These are phyloP conservation scores for Whitmania pigra DNA, from an alignment of 1,140 invertebrate species.

Conservation along the genomic window DNA sequence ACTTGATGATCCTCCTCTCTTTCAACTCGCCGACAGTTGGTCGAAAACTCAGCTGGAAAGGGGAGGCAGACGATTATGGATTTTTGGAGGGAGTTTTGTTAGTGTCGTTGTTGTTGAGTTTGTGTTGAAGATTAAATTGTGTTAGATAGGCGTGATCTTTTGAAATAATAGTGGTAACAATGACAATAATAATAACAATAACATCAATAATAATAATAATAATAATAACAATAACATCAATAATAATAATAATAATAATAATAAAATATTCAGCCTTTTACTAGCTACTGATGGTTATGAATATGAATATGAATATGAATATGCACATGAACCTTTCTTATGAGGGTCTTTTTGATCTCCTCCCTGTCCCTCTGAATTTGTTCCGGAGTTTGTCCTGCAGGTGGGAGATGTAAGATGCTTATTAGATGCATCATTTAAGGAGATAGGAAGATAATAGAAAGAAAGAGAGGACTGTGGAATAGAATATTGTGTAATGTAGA, in stretches of 20 bases:
- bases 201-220: no score
- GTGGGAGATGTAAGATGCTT: not conserved
- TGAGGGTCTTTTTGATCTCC: slow-evolving; percentile 84
- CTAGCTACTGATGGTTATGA: not conserved
- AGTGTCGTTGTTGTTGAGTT: no score
- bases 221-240: no score
- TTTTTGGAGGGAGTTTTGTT: no score
- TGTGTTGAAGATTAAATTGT: no score
- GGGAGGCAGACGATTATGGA: not conserved
- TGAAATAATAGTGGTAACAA: no score
- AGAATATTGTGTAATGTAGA: no score
- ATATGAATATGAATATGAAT: not conserved
- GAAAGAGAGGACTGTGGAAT: no score
- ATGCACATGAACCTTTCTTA: slow-evolving; percentile 60
- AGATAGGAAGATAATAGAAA: not conserved
- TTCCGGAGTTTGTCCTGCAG: slow-evolving; percentile 70
- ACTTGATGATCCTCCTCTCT: slow-evolving; percentile 97
- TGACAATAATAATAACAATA: no score
- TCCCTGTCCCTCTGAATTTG: slow-evolving; percentile 91
- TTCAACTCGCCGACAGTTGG: slow-evolving; percentile 98
- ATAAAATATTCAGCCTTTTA: not conserved
- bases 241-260: no score
- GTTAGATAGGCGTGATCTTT: no score
- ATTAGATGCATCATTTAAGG: not conserved
- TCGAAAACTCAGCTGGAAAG: slow-evolving; percentile 70